phyloP scores from a whole-genome alignment of 1,140 invertebrate species.

The Bombus breviceps region DNA sequence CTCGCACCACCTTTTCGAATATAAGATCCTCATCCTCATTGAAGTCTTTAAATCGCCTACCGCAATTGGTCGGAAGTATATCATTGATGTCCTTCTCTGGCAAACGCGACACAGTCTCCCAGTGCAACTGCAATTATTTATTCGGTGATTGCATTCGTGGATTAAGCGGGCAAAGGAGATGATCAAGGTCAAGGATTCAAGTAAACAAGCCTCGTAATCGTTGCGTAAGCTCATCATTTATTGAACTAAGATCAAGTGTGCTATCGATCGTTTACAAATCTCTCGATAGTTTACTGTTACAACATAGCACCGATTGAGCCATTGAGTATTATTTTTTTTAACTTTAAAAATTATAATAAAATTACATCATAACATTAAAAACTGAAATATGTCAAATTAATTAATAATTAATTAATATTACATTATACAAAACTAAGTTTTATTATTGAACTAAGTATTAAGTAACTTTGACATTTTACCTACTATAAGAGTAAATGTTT shows the following conservation, averaged over 20 bases:
- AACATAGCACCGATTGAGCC: neutral
- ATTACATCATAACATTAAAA: neutral
- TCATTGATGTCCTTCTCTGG: slow-evolving; percentile 74
- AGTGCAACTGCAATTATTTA: slow-evolving; percentile 48
- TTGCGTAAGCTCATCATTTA: slow-evolving; percentile 43
- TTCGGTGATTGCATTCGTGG: slow-evolving; percentile 13
- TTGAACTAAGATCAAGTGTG: slow-evolving; percentile 12
- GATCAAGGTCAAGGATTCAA: slow-evolving; percentile 62
- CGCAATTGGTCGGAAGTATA: slow-evolving; percentile 81
- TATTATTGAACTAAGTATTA: neutral
- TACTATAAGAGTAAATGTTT: too few relatives aligned
- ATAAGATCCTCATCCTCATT: slow-evolving; percentile 77
- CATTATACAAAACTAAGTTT: neutral
- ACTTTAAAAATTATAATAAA: neutral
- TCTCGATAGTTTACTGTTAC: neutral
- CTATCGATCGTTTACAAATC: slow-evolving; percentile 42
- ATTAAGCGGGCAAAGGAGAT: slow-evolving; percentile 51
- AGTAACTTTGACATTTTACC: neutral
- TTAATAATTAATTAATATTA: neutral
- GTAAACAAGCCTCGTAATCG: slow-evolving; percentile 25
- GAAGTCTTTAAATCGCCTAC: slow-evolving; percentile 81
- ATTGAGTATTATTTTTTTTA: neutral
- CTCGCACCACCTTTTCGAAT: slow-evolving; percentile 83
- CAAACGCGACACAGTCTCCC: slow-evolving; percentile 35
- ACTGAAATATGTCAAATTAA: neutral